phyloP scores from a whole-genome alignment of 2,797 vertebrate species.

The Sebastes trivittatus region DNA sequence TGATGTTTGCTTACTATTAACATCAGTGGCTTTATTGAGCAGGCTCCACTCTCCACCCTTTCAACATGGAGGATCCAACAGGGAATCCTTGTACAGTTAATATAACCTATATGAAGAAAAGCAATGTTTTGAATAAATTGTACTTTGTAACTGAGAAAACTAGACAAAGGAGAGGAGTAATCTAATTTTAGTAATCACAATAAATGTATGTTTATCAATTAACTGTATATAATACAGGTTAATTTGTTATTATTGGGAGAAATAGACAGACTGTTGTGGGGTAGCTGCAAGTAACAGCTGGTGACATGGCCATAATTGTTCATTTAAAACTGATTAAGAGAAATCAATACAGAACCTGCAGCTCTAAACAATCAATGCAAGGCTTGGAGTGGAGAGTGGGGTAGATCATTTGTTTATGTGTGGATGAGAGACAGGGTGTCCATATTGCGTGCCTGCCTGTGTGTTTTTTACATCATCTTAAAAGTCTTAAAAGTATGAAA shows the following conservation, averaged over 20 bases:
- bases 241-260: constrained; percentile 6
- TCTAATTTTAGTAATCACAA: neutral
- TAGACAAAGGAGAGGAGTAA: neutral
- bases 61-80: neutral
- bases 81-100: neutral
- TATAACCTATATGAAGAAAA: neutral
- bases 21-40: neutral
- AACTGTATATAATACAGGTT: neutral
- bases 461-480: neutral
- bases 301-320: constrained; percentile 71
- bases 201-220: neutral
- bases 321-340: constrained; percentile 78
- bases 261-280: constrained; percentile 38
- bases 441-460: neutral
- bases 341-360: constrained; percentile 69
- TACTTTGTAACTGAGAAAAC: neutral
- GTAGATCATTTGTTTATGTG: constrained; percentile 31
- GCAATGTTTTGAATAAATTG: neutral
- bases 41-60: neutral
- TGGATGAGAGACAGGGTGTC: constrained; percentile 6
- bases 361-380: constrained; percentile 55
- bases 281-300: constrained; percentile 40
- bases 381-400: constrained; percentile 12
- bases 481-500: too few species aligned
- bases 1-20: neutral